A percentile compares a stretch with the other conserved stretches of the same genome.
These are phyloP conservation scores for Poicephalus gulielmi DNA, from an alignment of 2,113 vertebrate species.

Conservation along the genomic window DNA sequence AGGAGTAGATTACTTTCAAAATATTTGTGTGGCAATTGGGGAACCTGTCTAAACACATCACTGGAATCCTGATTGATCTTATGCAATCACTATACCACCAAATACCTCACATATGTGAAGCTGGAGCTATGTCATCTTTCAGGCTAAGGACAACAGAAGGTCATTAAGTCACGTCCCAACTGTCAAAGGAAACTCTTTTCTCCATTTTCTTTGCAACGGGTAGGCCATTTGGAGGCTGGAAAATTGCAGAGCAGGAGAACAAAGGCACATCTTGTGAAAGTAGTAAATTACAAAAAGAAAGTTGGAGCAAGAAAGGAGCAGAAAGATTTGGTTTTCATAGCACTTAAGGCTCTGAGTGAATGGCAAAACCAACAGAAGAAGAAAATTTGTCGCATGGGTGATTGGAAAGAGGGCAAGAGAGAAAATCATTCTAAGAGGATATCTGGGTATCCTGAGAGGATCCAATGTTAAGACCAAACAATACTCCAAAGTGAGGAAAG, in stretches of 20 bases:
- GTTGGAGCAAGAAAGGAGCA: background rate
- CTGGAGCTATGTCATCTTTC: conserved; percentile 5
- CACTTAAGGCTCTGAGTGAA: background rate
- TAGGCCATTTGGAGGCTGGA: background rate
- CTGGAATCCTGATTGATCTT: conserved; percentile 46
- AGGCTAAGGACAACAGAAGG: conserved; percentile 17
- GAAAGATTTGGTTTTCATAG: background rate
- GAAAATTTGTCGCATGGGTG: background rate
- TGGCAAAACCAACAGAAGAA: background rate
- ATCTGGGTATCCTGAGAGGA: background rate
- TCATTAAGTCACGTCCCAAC: conserved; percentile 2
- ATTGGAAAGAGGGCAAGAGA: background rate
- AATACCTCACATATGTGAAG: background rate
- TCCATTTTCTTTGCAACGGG: background rate
- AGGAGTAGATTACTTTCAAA: conserved; percentile 58
- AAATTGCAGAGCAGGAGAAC: background rate
- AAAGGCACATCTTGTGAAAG: background rate
- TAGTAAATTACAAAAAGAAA: background rate
- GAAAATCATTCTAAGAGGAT: background rate
- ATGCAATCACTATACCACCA: conserved; percentile 22
- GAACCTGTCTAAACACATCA: conserved; percentile 57
- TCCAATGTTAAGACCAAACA: background rate
- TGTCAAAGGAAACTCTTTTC: background rate
- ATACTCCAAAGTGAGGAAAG: background rate
- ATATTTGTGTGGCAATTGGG: conserved; percentile 51